These are phyloP conservation scores for Amphipyra tragopoginis DNA, from an alignment of 2,888 invertebrate species.

Conservation along the genomic window DNA sequence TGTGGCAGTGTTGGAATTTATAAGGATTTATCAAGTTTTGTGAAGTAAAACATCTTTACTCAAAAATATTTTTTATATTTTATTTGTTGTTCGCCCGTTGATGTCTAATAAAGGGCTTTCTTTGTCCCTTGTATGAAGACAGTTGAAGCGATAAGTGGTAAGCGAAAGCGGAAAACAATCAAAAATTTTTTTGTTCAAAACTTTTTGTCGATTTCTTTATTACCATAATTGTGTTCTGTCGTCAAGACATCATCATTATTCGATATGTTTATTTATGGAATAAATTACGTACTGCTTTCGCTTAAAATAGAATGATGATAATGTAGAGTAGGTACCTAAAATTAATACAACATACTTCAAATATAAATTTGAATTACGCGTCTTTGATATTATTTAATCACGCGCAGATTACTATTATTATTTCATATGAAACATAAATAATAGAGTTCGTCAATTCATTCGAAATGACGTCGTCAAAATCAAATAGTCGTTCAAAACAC, in stretches of 20 bases:
- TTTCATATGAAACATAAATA: background rate
- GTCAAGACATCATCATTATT: background rate
- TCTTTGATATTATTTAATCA: background rate
- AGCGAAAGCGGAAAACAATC: background rate
- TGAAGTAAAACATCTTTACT: background rate
- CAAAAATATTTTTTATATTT: background rate
- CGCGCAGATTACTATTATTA: background rate
- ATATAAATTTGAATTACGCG: background rate
- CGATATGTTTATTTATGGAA: constrained; percentile 21
- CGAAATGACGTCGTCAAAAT: background rate
- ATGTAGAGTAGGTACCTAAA: background rate
- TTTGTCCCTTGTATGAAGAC: constrained; percentile 46
- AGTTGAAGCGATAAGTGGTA: constrained; percentile 5
- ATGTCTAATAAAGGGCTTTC: constrained; percentile 76
- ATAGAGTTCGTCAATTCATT: background rate
- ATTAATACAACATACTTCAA: too few relatives aligned
- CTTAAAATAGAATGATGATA: constrained; percentile 12
- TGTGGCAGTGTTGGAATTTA: background rate
- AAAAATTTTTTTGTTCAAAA: background rate
- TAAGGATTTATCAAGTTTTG: background rate
- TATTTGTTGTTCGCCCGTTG: constrained; percentile 68
- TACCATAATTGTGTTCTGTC: constrained; percentile 2
- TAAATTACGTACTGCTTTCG: background rate
- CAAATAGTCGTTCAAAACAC: background rate
- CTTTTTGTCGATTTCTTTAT: constrained; percentile 11